phyloP scores from a whole-genome alignment of 2,113 vertebrate genomes.

The Eulacestoma nigropectus region DNA sequence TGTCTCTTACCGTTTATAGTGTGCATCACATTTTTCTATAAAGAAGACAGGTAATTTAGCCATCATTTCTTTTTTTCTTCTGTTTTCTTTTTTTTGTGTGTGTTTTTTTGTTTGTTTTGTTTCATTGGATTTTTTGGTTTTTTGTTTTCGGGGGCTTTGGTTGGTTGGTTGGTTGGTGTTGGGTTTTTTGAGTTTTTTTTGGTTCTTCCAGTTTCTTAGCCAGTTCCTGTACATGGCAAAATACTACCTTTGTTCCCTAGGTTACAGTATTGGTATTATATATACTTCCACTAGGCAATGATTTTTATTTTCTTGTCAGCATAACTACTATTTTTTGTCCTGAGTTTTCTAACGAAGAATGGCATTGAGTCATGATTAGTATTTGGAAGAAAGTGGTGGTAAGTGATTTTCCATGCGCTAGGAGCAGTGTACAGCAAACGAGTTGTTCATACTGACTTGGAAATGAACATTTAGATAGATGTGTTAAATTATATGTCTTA shows the following conservation, averaged over 20 bases:
- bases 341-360: neutral
- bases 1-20: neutral
- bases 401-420: rapidly evolving
- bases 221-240: neutral
- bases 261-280: neutral
- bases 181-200: neutral
- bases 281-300: neutral
- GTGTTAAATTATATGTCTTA: neutral
- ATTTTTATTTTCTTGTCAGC: neutral
- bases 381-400: neutral
- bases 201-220: neutral
- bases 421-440: rapidly evolving
- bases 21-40: neutral
- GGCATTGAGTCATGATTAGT: neutral
- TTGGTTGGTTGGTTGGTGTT: neutral
- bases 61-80: neutral
- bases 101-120: neutral
- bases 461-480: neutral
- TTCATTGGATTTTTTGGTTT: rapidly evolving
- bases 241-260: neutral
- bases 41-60: neutral
- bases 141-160: neutral
- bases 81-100: neutral
- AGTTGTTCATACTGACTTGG: neutral
- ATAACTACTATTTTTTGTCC: neutral